Percentiles rank a stretch among this genome's conserved stretches.
Evolutionary conservation across 1,140 invertebrate genomes (phyloP).

Genomic region (Drosophila sucinea): DNA sequence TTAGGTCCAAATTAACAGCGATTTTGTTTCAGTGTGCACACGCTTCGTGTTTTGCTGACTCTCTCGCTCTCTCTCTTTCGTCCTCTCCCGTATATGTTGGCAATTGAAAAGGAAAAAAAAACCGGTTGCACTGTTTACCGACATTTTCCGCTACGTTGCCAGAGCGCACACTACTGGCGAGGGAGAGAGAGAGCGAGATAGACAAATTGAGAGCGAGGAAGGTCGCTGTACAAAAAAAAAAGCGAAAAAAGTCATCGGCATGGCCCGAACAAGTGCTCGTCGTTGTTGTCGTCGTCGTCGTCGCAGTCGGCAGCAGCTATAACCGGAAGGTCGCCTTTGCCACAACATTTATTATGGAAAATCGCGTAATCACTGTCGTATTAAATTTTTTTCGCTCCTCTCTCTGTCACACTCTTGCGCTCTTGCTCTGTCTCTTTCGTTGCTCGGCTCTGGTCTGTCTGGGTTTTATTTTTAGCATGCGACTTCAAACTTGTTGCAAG

Average conservation of each 20-base stretch:
- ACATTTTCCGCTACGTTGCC: conserved; percentile 72
- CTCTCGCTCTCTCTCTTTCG: not conserved
- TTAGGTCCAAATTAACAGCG: not conserved
- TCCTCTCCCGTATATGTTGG: conserved; percentile 38
- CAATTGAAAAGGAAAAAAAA: conserved; percentile 57
- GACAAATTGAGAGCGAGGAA: conserved; percentile 45
- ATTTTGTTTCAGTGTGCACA: conserved; percentile 1
- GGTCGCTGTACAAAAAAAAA: conserved; percentile 62
- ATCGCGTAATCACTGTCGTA: conserved; percentile 82
- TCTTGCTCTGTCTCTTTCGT: conserved; percentile 2
- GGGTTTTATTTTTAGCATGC: conserved; percentile 69
- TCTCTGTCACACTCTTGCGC: conserved; percentile 8
- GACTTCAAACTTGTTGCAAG: conserved; percentile 78
- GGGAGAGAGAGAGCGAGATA: conserved; percentile 17
- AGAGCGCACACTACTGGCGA: conserved; percentile 24
- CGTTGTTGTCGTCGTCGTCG: not conserved
- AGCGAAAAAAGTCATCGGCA: conserved; percentile 44
- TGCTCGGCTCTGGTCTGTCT: conserved; percentile 23
- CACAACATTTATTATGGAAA: conserved; percentile 82
- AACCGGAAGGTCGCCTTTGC: conserved; percentile 81
- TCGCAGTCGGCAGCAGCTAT: conserved; percentile 46
- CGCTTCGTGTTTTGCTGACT: not conserved
- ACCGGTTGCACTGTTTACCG: conserved; percentile 80
- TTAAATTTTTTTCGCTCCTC: conserved; percentile 56
- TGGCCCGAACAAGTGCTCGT: conserved; percentile 71